Conservation (phyloP, 2,888 invertebrate species). For the Pristionchus exspectatus region DNA sequence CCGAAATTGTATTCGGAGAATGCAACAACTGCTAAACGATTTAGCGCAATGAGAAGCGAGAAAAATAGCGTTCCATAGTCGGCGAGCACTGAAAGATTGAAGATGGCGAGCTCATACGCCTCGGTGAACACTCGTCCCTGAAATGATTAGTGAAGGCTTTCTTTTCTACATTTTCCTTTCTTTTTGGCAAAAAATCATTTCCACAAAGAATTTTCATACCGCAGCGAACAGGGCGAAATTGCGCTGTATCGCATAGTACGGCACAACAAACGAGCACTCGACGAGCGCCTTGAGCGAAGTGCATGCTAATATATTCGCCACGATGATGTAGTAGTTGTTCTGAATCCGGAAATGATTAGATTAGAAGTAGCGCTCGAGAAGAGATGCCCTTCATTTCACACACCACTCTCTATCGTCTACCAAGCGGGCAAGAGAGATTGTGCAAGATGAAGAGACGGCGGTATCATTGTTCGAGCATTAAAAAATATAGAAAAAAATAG, state of each 20-base stretch:
- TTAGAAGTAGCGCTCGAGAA: too few species aligned
- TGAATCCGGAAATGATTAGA: too few species aligned
- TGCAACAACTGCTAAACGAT: background rate
- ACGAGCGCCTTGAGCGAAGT: background rate
- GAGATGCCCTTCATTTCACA: too few species aligned
- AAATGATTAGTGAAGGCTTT: too few species aligned
- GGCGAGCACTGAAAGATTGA: slow-evolving; percentile 37
- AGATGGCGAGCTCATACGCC: background rate
- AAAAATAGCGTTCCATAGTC: background rate
- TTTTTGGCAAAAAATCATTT: too few species aligned
- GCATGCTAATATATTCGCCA: background rate
- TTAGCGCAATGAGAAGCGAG: background rate
- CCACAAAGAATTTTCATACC: too few species aligned
- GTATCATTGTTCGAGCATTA: too few species aligned
- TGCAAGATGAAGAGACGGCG: too few species aligned
- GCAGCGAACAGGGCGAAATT: background rate
- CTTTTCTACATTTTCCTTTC: too few species aligned
- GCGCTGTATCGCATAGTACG: slow-evolving; percentile 10
- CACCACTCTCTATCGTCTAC: too few species aligned
- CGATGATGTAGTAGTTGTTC: background rate
- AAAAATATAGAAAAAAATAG: background rate
- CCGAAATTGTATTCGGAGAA: too few species aligned
- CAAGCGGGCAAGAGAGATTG: too few species aligned
- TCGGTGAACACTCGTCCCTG: slow-evolving; percentile 12
- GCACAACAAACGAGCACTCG: background rate